Conservation (phyloP, 2,888 invertebrate genomes). For the Caenorhabditis panamensis region DNA sequence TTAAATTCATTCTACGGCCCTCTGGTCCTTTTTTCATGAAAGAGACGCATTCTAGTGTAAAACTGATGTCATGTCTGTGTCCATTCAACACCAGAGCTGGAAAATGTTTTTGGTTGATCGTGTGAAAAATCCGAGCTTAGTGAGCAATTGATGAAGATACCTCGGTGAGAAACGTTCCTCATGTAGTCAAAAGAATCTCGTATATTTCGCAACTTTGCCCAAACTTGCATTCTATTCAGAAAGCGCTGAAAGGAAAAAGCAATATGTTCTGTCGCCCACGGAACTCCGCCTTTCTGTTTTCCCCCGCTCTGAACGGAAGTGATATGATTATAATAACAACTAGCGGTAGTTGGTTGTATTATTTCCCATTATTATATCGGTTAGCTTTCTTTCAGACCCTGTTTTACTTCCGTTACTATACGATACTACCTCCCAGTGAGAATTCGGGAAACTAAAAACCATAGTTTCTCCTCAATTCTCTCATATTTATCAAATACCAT, state of each 20-base stretch:
- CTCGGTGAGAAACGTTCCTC: no score
- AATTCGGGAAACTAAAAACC: neutral
- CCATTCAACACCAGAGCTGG: neutral
- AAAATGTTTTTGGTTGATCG: neutral
- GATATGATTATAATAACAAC: neutral
- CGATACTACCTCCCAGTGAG: neutral
- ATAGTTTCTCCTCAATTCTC: neutral
- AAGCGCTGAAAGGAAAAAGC: neutral
- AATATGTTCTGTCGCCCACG: neutral
- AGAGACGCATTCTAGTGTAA: neutral
- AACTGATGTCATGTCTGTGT: neutral
- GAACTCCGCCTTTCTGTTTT: neutral
- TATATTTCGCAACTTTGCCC: constrained; percentile 2
- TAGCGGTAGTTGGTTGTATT: neutral
- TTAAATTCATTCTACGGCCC: no score
- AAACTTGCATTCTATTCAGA: neutral
- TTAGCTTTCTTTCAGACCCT: neutral
- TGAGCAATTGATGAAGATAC: no score
- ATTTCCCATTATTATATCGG: neutral
- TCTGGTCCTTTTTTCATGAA: neutral
- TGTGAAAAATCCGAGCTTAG: neutral
- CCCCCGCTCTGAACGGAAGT: neutral
- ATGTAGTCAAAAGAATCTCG: no score
- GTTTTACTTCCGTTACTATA: neutral
- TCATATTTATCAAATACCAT: constrained; percentile 3